These are phyloP conservation scores for Drosophila serrata DNA, from an alignment of 1,140 invertebrate genomes.

Conservation along the genomic window DNA sequence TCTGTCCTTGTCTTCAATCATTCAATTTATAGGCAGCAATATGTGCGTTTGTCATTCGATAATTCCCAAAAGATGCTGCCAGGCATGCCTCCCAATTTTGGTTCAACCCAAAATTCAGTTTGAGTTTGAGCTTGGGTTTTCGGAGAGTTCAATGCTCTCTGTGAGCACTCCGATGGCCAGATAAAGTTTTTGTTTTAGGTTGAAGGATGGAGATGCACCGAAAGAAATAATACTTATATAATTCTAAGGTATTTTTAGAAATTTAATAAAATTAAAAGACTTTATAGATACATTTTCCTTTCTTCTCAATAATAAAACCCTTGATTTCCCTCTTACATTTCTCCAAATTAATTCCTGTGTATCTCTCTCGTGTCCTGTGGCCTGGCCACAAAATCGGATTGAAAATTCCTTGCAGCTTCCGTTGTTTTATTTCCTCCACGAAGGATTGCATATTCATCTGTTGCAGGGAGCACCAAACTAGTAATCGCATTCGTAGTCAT, in stretches of 20 bases:
- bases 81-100: slow-evolving; percentile 37
- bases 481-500: slow-evolving; percentile 16
- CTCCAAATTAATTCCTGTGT: not conserved
- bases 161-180: slow-evolving; percentile 18
- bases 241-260: not conserved
- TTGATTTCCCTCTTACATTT: not conserved
- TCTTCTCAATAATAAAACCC: not conserved
- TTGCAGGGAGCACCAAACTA: slow-evolving; percentile 34
- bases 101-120: slow-evolving; percentile 8
- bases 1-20: slow-evolving; percentile 63
- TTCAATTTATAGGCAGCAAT: slow-evolving; percentile 62
- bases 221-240: not conserved
- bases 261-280: too few species aligned
- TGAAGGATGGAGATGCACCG: slow-evolving; percentile 14
- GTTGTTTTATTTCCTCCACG: slow-evolving; percentile 54
- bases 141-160: slow-evolving; percentile 56
- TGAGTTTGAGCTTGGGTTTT: slow-evolving; percentile 20
- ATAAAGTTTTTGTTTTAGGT: slow-evolving; percentile 43
- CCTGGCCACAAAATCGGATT: slow-evolving; percentile 47
- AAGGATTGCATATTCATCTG: slow-evolving; percentile 63
- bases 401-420: slow-evolving; percentile 52
- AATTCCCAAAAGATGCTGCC: slow-evolving; percentile 52
- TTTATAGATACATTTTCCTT: not conserved
- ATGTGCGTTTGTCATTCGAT: slow-evolving; percentile 60
- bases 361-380: slow-evolving; percentile 18